Base-by-base conservation (phyloP, 92 coral and sea anemone genomes). In the Blastomussa wellsi region DNA sequence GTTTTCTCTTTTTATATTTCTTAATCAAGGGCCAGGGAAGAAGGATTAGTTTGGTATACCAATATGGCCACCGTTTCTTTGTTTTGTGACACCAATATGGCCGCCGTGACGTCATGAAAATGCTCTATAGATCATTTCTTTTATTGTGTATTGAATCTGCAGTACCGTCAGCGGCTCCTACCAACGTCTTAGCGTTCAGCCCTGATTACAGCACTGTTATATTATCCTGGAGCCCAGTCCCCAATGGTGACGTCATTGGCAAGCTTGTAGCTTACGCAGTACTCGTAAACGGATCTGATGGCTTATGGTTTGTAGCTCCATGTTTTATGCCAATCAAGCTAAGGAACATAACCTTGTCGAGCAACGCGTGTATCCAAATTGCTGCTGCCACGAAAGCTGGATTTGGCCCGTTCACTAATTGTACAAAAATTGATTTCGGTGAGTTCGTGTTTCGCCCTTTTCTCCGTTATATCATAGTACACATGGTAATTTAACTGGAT, bases 101-200 rank as follows among this genome's bases (percentile, higher is more conserved):
- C n/a, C n/a, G 44, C 3, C 3, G 4, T 41, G 44, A 3, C 44
- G 44, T 41, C 44, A 7, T 41, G 44, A 41, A 41, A 41, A 41
- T 41, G 4, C 44, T 3, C 7, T 41, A 7, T 41, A 41, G 4
- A 41, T 41, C 3, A 41, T 41, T 3, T 41, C 44, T 41, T 41
- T 41, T 41, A 41, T 41, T 7, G 44, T 22, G 29, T 28, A 5
- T 13, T 71, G 10, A 47, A 81, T 53, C n/a, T 73, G 7, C 78
- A 94, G 98, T 82, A 8, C 98, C 98, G 49, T 87, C 78, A 19
- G 77, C 55, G 44, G 84, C 86, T 31, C 95, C 95, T 5, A 31
- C 60, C 31, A 44, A 70, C 38, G n/a, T 84, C 39, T 51, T 82
- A 8, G 89, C 83, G 19, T 81, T 66, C 71, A 89, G 82, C 72